Evolutionary conservation across 2,113 vertebrate species (phyloP).

Genomic region (Misgurnus anguillicaudatus): DNA sequence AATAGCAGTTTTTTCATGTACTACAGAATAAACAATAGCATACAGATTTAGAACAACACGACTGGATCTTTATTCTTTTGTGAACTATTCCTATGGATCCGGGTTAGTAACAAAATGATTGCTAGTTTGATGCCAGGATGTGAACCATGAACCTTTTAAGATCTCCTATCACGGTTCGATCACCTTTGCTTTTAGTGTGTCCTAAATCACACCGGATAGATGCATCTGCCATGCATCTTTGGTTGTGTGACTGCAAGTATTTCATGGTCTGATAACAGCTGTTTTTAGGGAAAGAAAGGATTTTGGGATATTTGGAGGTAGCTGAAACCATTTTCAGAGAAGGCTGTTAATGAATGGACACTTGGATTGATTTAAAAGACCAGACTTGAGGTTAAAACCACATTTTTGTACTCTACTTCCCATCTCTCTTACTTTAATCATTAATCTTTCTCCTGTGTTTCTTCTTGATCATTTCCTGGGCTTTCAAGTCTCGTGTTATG

Average conservation of each 20-base stretch:
- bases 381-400: background rate
- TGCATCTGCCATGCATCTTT: background rate
- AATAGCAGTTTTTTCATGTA: no score
- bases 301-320: constrained; percentile 3
- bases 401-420: constrained; percentile 10
- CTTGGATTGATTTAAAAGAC: background rate
- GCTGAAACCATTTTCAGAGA: background rate
- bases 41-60: no score
- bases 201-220: background rate
- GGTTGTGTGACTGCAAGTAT: background rate
- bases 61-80: background rate
- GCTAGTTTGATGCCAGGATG: background rate
- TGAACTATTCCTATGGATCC: background rate
- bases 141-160: background rate
- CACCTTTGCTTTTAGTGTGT: background rate
- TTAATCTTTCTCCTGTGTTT: background rate
- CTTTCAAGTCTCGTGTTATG: constrained; percentile 39
- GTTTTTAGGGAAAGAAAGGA: background rate
- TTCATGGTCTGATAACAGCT: background rate
- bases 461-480: constrained; percentile 28
- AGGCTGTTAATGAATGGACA: background rate
- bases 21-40: no score
- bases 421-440: background rate
- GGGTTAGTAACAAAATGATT: background rate
- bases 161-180: background rate